Base-by-base conservation (phyloP, 1,140 invertebrate genomes). In the Holcopasites calliopsidis region DNA sequence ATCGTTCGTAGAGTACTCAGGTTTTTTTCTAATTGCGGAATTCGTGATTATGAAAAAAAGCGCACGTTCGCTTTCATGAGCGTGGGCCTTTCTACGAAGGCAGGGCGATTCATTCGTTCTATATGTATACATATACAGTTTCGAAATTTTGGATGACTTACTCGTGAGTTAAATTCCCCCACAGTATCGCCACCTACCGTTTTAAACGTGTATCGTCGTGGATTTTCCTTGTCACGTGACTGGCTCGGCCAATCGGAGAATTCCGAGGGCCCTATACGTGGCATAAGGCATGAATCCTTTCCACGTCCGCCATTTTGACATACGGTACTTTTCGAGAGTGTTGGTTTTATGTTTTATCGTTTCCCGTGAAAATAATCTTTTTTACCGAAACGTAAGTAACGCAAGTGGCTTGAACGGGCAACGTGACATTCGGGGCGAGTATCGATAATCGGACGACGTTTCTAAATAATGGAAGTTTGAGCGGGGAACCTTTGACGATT, bases 221-320 rank as follows among this genome's bases (percentile, higher is more conserved):
- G 57, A 74, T 79, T 76, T 71, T 35, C 18, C 16, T 2, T 1
- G 28, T 82, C 79, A 82, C 80, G 83, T 85, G 84, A 83, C 26
- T 21, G 28, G 23, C 10, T 50, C 54, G 35, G 31, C 80, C 83
- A 85, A 85, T 82, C 54, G 42, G 38, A 44, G 42, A 69, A 55
- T 54, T 52, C 54, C 70, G 76, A 76, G 86, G 87, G 88, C 84
- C 91, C 94, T 92, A 94, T 95, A 95, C 94, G 94, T 95, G 94
- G 94, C 94, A 95, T 92, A 88, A 93, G 92, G 93, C 92, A 94
- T 93, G 93, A 94, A 94, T 92, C 90, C 93, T 94, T 94, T 94
- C 92, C 92, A 94, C 93, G 92, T 94, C 94, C 94, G 94, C 94
- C 94, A 95, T 95, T 94, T 95, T 95, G 94, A 95, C 94, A 94